phyloP scores from a whole-genome alignment of 2,797 vertebrate genomes.

The Microctenopoma lineatum region DNA sequence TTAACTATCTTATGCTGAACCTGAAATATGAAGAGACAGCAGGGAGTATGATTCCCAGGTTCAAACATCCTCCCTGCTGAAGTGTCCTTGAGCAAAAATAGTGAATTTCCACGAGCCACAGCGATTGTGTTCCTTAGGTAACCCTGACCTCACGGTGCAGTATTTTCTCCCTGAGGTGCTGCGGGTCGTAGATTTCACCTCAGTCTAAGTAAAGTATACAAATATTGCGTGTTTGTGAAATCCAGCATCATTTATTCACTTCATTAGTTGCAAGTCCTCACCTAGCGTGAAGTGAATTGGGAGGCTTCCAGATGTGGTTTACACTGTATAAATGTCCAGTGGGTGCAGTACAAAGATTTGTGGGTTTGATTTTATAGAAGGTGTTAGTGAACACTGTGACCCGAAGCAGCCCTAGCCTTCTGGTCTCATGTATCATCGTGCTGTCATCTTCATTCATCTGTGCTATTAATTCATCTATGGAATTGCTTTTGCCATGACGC shows the following conservation, averaged over 20 bases:
- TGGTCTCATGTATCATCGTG: slow-evolving; percentile 52
- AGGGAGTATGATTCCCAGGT: not conserved
- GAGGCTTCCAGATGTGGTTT: slow-evolving; percentile 18
- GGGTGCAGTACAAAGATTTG: not conserved
- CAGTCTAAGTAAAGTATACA: not conserved
- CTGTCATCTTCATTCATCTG: slow-evolving; percentile 67
- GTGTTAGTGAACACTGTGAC: slow-evolving; percentile 35
- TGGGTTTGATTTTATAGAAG: slow-evolving; percentile 35
- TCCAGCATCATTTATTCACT: not conserved
- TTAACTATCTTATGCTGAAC: not conserved
- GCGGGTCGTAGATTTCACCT: slow-evolving; percentile 11
- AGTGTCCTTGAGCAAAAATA: slow-evolving; percentile 23
- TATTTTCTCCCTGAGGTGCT: slow-evolving; percentile 8
- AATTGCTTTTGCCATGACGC: slow-evolving; percentile 71
- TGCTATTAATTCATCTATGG: slow-evolving; percentile 70
- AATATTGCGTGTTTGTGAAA: not conserved
- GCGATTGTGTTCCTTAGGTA: not conserved
- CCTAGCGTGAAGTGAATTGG: not conserved
- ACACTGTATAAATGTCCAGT: not conserved
- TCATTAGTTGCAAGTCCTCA: not conserved
- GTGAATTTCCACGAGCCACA: not conserved
- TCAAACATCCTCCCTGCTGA: not conserved
- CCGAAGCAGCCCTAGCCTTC: slow-evolving; percentile 13
- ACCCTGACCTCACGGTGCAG: slow-evolving; percentile 11
- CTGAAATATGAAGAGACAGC: slow-evolving; percentile 1